phyloP scores from a whole-genome alignment of 2,113 vertebrate genomes.

The Sinocyclocheilus anshuiensis region DNA sequence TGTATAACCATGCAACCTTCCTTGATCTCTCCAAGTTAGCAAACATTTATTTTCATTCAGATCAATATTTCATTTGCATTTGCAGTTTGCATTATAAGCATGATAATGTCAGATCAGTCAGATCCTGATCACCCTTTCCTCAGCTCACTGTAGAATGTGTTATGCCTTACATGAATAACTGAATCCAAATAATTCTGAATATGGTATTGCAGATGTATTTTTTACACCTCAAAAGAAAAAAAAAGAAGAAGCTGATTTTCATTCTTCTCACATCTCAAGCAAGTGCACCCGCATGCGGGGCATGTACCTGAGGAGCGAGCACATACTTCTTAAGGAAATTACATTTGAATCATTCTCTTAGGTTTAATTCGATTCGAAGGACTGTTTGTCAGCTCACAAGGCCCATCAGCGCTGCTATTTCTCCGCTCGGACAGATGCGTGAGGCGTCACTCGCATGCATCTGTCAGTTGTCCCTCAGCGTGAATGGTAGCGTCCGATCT shows the following conservation, averaged over 20 bases:
- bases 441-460: background rate
- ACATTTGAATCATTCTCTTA: background rate
- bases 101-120: background rate
- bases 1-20: background rate
- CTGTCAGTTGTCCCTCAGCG: constrained; percentile 54
- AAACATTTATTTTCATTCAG: too few species aligned
- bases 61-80: background rate
- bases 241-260: background rate
- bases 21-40: background rate
- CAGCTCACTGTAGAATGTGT: background rate
- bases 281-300: constrained; percentile 17
- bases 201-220: background rate
- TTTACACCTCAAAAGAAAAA: background rate
- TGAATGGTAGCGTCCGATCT: constrained; percentile 69
- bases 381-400: background rate
- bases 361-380: background rate
- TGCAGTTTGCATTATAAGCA: background rate
- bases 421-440: background rate
- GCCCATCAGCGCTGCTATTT: background rate
- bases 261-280: constrained; percentile 25
- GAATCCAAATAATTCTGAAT: background rate
- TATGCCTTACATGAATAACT: background rate
- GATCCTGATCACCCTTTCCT: background rate
- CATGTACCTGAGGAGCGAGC: constrained; percentile 21
- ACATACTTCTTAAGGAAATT: background rate